Conservation (phyloP, 2,797 vertebrate genomes). For the Fistularia tabacaria region DNA sequence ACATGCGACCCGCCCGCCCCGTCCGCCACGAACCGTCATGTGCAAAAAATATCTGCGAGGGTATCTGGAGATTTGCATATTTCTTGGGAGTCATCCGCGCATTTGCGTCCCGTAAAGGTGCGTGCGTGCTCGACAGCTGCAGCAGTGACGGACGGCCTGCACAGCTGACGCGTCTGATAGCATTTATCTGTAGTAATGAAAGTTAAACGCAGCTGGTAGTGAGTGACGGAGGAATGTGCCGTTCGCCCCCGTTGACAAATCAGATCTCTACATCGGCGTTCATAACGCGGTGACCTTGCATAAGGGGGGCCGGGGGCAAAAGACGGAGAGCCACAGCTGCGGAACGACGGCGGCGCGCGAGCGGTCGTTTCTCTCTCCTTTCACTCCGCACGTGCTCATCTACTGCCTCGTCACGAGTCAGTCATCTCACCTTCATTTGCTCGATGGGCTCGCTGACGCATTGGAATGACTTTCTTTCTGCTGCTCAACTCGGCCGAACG, state of each 20-base stretch:
- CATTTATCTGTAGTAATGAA: conserved; percentile 56
- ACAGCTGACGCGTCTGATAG: conserved; percentile 51
- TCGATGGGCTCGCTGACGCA: conserved; percentile 23
- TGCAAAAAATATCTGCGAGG: conserved; percentile 17
- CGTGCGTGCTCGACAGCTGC: conserved; percentile 46
- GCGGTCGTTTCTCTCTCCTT: conserved; percentile 29
- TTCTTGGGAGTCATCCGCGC: neutral
- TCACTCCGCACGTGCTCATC: conserved; percentile 57
- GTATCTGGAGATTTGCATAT: neutral
- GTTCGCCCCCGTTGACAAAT: conserved; percentile 35
- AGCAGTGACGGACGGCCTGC: conserved; percentile 48
- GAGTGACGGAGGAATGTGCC: conserved; percentile 41
- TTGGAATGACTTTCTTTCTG: conserved; percentile 32
- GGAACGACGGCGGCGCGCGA: conserved; percentile 3
- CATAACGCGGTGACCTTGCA: conserved; percentile 38
- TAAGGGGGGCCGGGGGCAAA: conserved; percentile 17
- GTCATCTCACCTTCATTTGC: conserved; percentile 28
- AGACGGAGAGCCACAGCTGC: conserved; percentile 52
- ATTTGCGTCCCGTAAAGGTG: conserved; percentile 4
- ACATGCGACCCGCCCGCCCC: no score
- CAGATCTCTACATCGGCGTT: conserved; percentile 23
- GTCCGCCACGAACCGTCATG: conserved; percentile 23
- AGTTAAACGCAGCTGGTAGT: conserved; percentile 63
- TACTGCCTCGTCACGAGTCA: conserved; percentile 36
- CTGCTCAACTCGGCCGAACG: no score